Percentiles rank a stretch among this genome's conserved stretches.
Evolutionary conservation across 2,888 invertebrate genomes (phyloP).

Genomic region (Tanypteryx hageni): DNA sequence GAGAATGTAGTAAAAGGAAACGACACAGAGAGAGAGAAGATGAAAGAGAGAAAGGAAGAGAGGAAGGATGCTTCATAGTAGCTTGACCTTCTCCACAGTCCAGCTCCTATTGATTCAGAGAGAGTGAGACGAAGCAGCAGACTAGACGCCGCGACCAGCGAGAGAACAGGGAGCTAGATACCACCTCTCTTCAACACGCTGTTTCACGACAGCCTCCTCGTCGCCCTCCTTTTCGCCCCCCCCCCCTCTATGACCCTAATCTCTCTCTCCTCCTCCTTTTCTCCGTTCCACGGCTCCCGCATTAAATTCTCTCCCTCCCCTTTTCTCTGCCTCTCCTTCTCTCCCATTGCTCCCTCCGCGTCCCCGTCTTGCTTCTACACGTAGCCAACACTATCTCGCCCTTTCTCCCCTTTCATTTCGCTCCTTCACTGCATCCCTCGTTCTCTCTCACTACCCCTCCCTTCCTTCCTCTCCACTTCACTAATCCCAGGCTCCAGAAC

Average conservation of each 20-base stretch:
- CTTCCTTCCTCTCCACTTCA: neutral
- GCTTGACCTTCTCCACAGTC: neutral
- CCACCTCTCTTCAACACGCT: neutral
- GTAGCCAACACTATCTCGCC: too few relatives aligned
- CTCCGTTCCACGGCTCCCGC: neutral
- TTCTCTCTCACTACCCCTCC: neutral
- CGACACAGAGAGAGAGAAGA: neutral
- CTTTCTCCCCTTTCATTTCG: too few relatives aligned
- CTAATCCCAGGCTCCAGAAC: neutral
- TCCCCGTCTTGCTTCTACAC: neutral
- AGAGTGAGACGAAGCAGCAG: neutral
- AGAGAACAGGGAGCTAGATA: neutral
- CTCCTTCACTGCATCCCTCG: neutral
- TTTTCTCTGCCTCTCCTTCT: neutral
- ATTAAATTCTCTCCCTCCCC: neutral
- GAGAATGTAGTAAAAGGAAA: neutral
- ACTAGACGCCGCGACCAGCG: neutral
- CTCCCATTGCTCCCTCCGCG: too few relatives aligned
- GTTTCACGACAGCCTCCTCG: neutral
- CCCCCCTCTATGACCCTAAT: neutral
- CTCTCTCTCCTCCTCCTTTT: neutral
- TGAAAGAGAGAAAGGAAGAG: neutral
- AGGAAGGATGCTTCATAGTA: neutral
- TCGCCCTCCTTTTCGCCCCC: neutral
- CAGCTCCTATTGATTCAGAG: neutral